phyloP scores from a whole-genome alignment of 2,888 invertebrate genomes.

The Ellobium chinense region DNA sequence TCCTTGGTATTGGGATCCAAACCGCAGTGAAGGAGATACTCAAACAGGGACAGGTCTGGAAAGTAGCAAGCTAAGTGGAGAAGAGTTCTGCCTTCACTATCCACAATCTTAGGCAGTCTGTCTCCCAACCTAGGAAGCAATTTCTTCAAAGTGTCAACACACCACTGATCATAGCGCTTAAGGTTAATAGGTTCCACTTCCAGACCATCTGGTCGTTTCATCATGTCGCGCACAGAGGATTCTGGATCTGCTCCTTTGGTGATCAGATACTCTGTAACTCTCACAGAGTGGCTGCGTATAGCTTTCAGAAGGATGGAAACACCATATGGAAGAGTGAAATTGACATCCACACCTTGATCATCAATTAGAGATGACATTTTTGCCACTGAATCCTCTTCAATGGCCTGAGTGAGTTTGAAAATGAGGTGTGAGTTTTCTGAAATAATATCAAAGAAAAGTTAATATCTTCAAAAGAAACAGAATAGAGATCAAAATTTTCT shows the following conservation, averaged over 20 bases:
- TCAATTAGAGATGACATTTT: constrained; percentile 28
- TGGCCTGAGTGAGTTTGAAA: constrained; percentile 40
- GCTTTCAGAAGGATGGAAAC: constrained; percentile 41
- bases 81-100: constrained; percentile 42
- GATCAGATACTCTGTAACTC: constrained; percentile 36
- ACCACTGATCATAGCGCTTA: constrained; percentile 31
- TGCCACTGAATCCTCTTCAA: constrained; percentile 32
- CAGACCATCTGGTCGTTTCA: constrained; percentile 39
- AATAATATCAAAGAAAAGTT: background rate
- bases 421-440: constrained; percentile 38
- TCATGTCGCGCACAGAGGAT: constrained; percentile 36
- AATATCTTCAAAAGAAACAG: no score
- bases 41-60: constrained; percentile 37
- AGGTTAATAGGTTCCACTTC: constrained; percentile 17
- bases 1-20: constrained; percentile 37
- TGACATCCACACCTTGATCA: constrained; percentile 25
- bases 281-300: constrained; percentile 32
- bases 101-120: constrained; percentile 28
- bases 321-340: constrained; percentile 34
- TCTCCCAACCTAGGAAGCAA: constrained; percentile 35
- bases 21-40: constrained; percentile 29
- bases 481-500: no score
- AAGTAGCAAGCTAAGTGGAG: constrained; percentile 40
- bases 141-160: constrained; percentile 21
- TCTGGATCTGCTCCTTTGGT: constrained; percentile 38